Base-by-base conservation (phyloP, 2,797 vertebrate species). In the Holocentrus rufus region DNA sequence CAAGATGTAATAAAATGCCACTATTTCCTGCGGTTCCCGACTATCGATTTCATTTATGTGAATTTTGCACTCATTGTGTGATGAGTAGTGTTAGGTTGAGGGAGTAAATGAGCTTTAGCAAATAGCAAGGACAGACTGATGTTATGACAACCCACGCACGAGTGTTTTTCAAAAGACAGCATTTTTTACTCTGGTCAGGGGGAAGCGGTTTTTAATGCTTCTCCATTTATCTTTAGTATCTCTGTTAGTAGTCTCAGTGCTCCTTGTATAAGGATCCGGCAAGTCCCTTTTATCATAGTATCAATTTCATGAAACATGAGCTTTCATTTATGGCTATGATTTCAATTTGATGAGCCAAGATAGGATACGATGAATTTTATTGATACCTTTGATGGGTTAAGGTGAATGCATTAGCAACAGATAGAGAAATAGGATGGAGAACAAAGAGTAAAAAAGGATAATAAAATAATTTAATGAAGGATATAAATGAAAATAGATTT, bases 91-190 rank as follows among this genome's bases (percentile, higher is more conserved):
- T 72, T 58, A 34, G 31, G 27, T 20, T 61, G 63, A 65, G 54
- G 54, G 61, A 63, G 69, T 73, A 70, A 83, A 83, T 77, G 60
- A 72, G 64, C 63, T 65, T 59, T 14, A 54, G 57, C 52, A 76
- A 79, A 68, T 27, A 56, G 62, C 66, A 66, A 52, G 22, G 72
- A 65, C 75, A 75, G 73, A 79, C 53, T 58, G 47, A 86, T 74
- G 69, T 62, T 59, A 20, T 69, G 62, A 81, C 65, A 60, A 31
- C 42, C 50, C 55, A 63, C 9, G 11, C 63, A 30, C 54, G 76
- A 55, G 72, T 77, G 71, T 83, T 83, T 31, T 50, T 76, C 66
- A 65, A 75, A 84, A 74, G 42, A 30, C 60, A 57, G 18, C 44
- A 72, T 77, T 76, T 74, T 69, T 68, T 54, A 76, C 47, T 64